phyloP scores from a whole-genome alignment of 2,797 vertebrate genomes.

The Enteromius mattozi region DNA sequence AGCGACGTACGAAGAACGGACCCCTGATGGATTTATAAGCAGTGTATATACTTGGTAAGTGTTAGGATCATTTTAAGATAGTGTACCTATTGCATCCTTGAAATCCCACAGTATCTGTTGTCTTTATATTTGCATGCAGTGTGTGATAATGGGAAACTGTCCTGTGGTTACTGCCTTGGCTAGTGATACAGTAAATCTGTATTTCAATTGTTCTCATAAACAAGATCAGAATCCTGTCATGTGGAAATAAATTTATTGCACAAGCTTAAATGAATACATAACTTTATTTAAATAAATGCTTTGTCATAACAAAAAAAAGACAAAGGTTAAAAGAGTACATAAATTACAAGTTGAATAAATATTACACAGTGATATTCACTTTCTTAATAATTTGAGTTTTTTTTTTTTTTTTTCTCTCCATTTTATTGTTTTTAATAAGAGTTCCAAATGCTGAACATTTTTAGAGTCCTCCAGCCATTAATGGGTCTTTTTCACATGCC shows the following conservation, averaged over 20 bases:
- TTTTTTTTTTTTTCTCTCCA: constrained; percentile 72
- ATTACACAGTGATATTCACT: constrained; percentile 99
- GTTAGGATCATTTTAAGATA: background rate
- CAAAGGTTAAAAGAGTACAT: constrained; percentile 99
- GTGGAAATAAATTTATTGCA: constrained; percentile 46
- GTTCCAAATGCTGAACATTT: constrained; percentile 97
- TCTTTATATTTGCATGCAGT: constrained; percentile 15
- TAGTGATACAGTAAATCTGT: background rate
- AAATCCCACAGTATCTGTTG: background rate
- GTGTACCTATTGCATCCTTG: background rate
- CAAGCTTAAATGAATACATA: constrained; percentile 92
- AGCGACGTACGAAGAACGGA: too few species aligned
- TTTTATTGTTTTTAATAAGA: constrained; percentile 82
- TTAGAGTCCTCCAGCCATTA: constrained; percentile 81
- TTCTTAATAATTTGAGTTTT: constrained; percentile 85
- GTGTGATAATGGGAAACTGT: constrained; percentile 6
- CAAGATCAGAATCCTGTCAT: constrained; percentile 14
- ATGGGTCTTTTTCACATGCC: constrained; percentile 85
- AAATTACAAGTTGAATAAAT: constrained; percentile 99
- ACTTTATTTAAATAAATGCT: constrained; percentile 99
- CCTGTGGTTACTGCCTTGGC: background rate
- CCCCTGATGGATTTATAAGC: background rate
- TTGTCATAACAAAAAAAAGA: constrained; percentile 95
- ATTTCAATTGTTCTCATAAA: constrained; percentile 19
- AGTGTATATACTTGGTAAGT: background rate